Base-by-base conservation (phyloP, 2,113 vertebrate genomes). In the Urocynchramus pylzowi region DNA sequence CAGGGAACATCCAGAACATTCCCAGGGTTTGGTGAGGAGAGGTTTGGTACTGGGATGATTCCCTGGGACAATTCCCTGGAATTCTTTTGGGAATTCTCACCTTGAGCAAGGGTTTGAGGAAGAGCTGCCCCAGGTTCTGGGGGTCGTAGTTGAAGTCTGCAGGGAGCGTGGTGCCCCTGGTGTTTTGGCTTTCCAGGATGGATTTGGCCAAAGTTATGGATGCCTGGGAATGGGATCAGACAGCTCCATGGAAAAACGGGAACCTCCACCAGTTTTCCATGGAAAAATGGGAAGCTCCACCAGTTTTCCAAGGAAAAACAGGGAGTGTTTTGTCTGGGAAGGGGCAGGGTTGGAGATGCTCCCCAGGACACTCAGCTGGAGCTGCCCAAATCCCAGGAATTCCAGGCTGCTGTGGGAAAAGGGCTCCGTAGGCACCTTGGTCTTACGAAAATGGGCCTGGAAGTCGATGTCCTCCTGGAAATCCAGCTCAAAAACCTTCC, bases 381-480 rank as follows among this genome's bases (percentile, higher is more conserved):
- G 11, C n/a, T 17, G 27, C 20, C 9, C 7, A 41, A 26, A 84
- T 56, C 30, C 68, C 5, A 4, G 74, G 39, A 35, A 93, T 75
- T 64, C 35, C 35, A 16, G 52, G 63, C 7, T 2, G 13, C 18
- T 2, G 4, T 0, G 8, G 42, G 21, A 37, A 35, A 30, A 56
- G 27, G 49, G 60, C 39, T 23, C 37, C 1, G 15, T 3, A 31
- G 39, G 60, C 97, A 99, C 99, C 98, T 98, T 98, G 50, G 98
- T 98, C 91, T 98, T 98, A 63, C 89, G 94, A 97, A 99, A 99
- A 94, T 98, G 92, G 2, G 59, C 75, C 50, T 98, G 94, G 74
- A 99, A 99, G 95, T 99, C 97, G 65, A 98, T 78, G 15, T 99
- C 98, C 9, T 98, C 98, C 8, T 97, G 98, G 96, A 99, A 99